A percentile compares a stretch with the other conserved stretches of the same genome.
These are phyloP conservation scores for Actinernus sp. DNA, from an alignment of 92 coral and sea anemone species.

Conservation along the genomic window DNA sequence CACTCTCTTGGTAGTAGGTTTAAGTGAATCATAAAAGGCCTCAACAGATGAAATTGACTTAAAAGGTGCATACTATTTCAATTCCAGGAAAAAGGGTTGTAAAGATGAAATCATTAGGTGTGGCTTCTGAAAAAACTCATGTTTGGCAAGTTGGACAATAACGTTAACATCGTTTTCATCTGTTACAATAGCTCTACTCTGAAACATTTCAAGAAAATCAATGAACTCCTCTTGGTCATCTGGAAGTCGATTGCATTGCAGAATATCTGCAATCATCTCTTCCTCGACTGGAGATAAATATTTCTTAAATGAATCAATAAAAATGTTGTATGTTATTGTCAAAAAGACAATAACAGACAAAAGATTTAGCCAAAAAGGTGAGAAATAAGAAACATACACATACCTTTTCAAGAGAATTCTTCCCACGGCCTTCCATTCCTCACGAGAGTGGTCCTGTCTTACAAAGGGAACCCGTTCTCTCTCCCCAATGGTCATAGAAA, in stretches of 20 bases:
- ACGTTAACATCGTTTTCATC: constrained; percentile 14
- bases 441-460: no score
- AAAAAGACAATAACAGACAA: no score
- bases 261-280: no score
- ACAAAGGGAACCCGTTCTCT: constrained; percentile 7
- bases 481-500: constrained; percentile 56
- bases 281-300: no score
- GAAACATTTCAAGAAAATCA: constrained; percentile 51
- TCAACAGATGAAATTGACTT: constrained; percentile 24
- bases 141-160: constrained; percentile 37
- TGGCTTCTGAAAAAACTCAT: constrained; percentile 64
- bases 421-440: not conserved
- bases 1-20: constrained; percentile 64
- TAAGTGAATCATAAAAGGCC: constrained; percentile 26
- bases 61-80: constrained; percentile 58
- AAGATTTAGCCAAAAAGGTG: no score
- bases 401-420: no score
- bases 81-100: constrained; percentile 42
- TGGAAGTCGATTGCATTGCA: constrained; percentile 14
- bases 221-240: constrained; percentile 44
- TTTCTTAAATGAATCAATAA: no score
- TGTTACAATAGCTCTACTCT: constrained; percentile 38
- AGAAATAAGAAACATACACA: no score
- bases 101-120: constrained; percentile 57
- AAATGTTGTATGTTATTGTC: no score